Evolutionary conservation across 2,113 vertebrate genomes (phyloP).

Genomic region (Hemibagrus wyckioides): DNA sequence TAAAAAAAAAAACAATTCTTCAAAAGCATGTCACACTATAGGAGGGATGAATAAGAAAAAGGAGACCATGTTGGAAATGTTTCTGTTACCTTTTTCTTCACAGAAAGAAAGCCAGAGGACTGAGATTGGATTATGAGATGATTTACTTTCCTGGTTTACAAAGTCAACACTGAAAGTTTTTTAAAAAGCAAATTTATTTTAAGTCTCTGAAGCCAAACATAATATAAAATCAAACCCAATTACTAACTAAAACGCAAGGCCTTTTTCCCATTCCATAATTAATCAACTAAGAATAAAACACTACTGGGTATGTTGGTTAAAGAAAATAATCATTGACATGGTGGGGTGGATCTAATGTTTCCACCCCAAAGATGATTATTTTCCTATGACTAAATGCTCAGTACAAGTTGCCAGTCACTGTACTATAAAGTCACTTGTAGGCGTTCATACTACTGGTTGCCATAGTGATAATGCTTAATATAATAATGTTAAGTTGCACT

Average conservation of each 20-base stretch:
- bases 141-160: slow-evolving; percentile 57
- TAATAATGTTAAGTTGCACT: no score
- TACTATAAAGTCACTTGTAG: no score
- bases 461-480: no score
- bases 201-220: slow-evolving; percentile 25
- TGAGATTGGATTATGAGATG: slow-evolving; percentile 49
- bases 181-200: slow-evolving; percentile 37
- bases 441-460: no score
- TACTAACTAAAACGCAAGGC: slow-evolving; percentile 26
- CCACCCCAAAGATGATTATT: not conserved
- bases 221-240: slow-evolving; percentile 43
- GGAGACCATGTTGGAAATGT: slow-evolving; percentile 52
- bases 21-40: slow-evolving; percentile 80
- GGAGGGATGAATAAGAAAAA: slow-evolving; percentile 70
- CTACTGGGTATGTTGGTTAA: not conserved
- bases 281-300: not conserved
- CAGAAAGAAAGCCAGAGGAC: slow-evolving; percentile 43
- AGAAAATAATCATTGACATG: not conserved
- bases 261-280: not conserved
- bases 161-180: slow-evolving; percentile 29
- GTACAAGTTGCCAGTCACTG: not conserved
- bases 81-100: slow-evolving; percentile 54
- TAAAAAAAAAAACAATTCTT: slow-evolving; percentile 89
- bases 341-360: not conserved
- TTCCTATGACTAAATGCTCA: not conserved